These are phyloP conservation scores for Nestor notabilis DNA, from an alignment of 2,113 vertebrate genomes.

Conservation along the genomic window DNA sequence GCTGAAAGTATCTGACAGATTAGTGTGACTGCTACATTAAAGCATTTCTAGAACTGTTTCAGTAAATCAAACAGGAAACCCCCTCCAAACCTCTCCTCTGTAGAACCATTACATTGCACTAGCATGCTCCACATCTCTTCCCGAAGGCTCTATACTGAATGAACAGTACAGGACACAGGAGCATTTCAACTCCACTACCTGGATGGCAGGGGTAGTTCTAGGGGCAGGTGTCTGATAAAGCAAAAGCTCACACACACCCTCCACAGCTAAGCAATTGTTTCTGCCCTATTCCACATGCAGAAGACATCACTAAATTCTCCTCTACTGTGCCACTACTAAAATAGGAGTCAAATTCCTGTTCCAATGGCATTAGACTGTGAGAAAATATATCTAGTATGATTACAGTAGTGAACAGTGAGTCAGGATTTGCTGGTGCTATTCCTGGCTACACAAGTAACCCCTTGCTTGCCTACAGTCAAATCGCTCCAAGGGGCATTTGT, in stretches of 20 bases:
- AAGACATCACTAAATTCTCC: background rate
- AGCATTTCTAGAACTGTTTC: background rate
- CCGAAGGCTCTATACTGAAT: background rate
- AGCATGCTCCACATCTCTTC: background rate
- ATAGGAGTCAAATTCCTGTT: background rate
- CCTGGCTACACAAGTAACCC: constrained; percentile 8
- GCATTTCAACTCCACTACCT: background rate
- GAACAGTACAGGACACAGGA: background rate
- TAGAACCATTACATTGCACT: background rate
- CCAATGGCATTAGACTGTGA: background rate
- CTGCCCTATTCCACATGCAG: background rate
- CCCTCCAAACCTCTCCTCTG: background rate
- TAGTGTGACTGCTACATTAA: background rate
- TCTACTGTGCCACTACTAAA: background rate
- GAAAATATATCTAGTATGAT: background rate
- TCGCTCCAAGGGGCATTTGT: background rate
- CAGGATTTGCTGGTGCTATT: constrained; percentile 41
- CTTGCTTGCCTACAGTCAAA: background rate
- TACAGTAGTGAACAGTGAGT: constrained; percentile 23
- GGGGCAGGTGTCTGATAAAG: background rate
- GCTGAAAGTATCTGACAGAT: background rate
- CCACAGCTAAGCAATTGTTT: background rate
- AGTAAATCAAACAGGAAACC: background rate
- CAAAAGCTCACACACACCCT: background rate
- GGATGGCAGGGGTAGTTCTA: background rate